Conservation (phyloP, 2,797 vertebrate species). For the Chaenodraco wilsoni region DNA sequence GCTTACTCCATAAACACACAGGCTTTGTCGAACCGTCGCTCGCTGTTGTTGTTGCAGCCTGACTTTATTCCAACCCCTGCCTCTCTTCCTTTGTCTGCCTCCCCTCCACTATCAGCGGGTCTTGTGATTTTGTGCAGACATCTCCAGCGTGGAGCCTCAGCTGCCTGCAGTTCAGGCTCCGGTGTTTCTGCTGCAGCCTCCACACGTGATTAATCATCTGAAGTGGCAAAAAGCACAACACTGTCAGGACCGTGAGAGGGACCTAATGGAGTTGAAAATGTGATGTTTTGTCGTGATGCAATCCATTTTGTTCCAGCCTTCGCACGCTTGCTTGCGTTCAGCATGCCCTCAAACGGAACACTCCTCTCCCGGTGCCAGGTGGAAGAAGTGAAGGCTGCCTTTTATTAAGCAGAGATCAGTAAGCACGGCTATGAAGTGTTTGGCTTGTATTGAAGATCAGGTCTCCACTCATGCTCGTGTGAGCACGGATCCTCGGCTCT, state of each 20-base stretch:
- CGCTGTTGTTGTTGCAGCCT: conserved; percentile 22
- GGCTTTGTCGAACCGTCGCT: conserved; percentile 32
- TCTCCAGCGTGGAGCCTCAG: conserved; percentile 51
- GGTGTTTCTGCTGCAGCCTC: conserved; percentile 61
- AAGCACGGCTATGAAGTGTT: conserved; percentile 30
- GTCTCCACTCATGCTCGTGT: conserved; percentile 38
- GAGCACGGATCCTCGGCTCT: conserved; percentile 38
- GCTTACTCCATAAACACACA: conserved; percentile 17
- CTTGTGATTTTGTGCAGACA: conserved; percentile 41
- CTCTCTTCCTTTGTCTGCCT: conserved; percentile 23
- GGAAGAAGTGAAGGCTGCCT: conserved; percentile 31
- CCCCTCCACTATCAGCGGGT: conserved; percentile 38
- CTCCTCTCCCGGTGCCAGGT: conserved; percentile 42
- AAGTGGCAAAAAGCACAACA: conserved; percentile 77
- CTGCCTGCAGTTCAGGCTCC: conserved; percentile 58
- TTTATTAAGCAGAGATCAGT: conserved; percentile 49
- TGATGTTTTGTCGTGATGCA: conserved; percentile 73
- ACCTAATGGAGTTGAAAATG: conserved; percentile 82
- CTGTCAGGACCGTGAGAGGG: conserved; percentile 68
- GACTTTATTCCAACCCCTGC: conserved; percentile 39
- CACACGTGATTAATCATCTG: conserved; percentile 81
- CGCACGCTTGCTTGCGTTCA: conserved; percentile 28
- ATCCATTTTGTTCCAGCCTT: conserved; percentile 69
- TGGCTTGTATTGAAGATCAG: conserved; percentile 54
- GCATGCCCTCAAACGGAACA: conserved; percentile 46